Percentiles rank a stretch among this genome's conserved stretches.
phyloP scores from a whole-genome alignment of 1,140 invertebrate genomes.

The Batillaria attramentaria region DNA sequence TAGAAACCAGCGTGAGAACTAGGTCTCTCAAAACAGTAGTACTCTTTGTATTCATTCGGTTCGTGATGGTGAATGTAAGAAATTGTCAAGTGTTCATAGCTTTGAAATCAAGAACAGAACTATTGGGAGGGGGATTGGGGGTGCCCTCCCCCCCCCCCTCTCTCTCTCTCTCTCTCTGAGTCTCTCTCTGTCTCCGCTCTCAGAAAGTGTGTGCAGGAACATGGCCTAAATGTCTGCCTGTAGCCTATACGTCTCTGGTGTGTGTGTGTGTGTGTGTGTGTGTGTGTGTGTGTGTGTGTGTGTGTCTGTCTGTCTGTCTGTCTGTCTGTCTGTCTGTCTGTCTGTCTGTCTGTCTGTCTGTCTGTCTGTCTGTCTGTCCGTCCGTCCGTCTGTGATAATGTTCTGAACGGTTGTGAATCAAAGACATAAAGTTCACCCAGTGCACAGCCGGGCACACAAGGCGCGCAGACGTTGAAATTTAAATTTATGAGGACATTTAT shows the following conservation, averaged over 20 bases:
- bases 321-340: background rate
- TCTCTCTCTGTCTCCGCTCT: background rate
- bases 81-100: too few species aligned
- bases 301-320: background rate
- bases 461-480: too few species aligned
- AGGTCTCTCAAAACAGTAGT: too few species aligned
- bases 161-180: background rate
- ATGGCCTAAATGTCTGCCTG: background rate
- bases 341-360: background rate
- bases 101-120: too few species aligned
- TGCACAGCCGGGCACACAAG: too few species aligned
- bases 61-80: too few species aligned
- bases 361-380: background rate
- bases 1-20: too few species aligned
- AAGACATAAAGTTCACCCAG: too few species aligned
- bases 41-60: too few species aligned
- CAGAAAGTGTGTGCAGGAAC: background rate
- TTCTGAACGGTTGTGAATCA: too few species aligned
- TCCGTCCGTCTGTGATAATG: conserved; percentile 1
- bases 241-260: background rate
- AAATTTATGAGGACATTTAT: too few species aligned
- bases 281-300: background rate
- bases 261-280: conserved; percentile 2
- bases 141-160: background rate
- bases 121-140: too few species aligned